Conservation (phyloP, 1,140 invertebrate species). For the Sarcophaga peregrina region DNA sequence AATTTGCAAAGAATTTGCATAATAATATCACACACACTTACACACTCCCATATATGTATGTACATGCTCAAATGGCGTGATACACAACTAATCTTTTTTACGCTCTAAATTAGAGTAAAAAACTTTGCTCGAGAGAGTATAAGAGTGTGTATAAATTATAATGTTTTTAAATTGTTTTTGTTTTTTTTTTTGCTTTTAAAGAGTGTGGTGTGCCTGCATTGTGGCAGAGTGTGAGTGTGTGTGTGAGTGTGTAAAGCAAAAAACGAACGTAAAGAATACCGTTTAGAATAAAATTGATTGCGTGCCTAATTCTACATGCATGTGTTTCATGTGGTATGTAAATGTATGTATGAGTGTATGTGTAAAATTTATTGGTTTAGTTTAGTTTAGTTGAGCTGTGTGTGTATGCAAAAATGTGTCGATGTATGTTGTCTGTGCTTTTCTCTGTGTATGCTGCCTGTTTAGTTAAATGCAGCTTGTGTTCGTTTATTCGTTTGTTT, state of each 20-base stretch:
- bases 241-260: not conserved
- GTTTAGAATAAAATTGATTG: conserved; percentile 11
- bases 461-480: not conserved
- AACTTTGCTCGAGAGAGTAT: no score
- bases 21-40: conserved; percentile 20
- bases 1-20: conserved; percentile 35
- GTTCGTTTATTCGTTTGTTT: not conserved
- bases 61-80: no score
- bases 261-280: not conserved
- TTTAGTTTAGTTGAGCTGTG: no score
- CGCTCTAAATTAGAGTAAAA: no score
- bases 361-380: no score
- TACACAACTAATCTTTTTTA: no score
- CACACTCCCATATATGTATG: no score
- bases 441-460: not conserved
- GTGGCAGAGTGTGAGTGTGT: not conserved
- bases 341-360: no score
- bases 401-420: not conserved
- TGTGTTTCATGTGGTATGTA: no score
- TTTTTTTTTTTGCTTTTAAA: no score
- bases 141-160: no score
- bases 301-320: not conserved
- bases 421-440: not conserved
- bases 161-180: no score
- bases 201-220: not conserved